Conservation (phyloP, 2,113 vertebrate genomes). For the Oceanites oceanicus region DNA sequence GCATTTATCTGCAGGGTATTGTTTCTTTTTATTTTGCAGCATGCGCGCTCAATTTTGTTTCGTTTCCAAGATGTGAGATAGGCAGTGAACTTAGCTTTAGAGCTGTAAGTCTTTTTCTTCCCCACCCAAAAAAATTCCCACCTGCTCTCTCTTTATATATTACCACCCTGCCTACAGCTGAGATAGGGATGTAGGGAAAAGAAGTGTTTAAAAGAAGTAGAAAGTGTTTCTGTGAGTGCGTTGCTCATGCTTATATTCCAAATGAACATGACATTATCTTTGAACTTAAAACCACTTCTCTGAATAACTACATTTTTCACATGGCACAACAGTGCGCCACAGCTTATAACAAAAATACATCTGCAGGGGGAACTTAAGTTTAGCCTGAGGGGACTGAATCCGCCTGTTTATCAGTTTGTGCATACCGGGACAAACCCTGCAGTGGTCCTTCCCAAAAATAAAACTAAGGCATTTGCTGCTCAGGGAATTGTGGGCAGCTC, state of each 20-base stretch:
- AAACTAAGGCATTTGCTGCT: background rate
- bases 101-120: background rate
- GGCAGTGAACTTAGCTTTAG: slow-evolving; percentile 6
- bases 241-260: slow-evolving; percentile 19
- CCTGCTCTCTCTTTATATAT: slow-evolving; percentile 14
- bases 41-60: slow-evolving; percentile 23
- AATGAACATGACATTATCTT: slow-evolving; percentile 39
- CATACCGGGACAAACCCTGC: background rate
- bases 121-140: background rate
- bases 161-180: slow-evolving; percentile 11
- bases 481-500: background rate
- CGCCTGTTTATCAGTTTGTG: background rate
- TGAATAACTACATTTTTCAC: slow-evolving; percentile 9
- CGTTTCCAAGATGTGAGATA: slow-evolving; percentile 28
- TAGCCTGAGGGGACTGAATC: background rate
- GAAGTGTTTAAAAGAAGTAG: no score
- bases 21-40: background rate
- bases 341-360: background rate
- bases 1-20: background rate
- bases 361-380: background rate
- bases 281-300: slow-evolving; percentile 38
- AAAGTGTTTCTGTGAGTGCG: background rate
- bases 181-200: background rate
- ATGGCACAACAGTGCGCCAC: background rate
- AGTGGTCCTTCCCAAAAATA: background rate